Evolutionary conservation across 2,797 vertebrate genomes (phyloP).

Genomic region (Pseudotriccus pelzelni): DNA sequence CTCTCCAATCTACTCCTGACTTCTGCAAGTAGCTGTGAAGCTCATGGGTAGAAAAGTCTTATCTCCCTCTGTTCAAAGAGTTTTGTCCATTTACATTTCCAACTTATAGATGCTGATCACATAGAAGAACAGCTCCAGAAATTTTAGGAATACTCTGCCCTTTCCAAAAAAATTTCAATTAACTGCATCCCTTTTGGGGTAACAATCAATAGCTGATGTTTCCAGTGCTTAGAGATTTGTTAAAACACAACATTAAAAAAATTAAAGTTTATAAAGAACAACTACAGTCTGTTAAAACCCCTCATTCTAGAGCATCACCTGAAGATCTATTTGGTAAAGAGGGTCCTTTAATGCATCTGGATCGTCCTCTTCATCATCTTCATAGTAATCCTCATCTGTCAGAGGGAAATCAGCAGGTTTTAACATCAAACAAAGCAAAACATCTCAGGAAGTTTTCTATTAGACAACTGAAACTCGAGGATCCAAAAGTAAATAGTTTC

Average conservation of each 20-base stretch:
- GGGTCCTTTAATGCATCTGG: slow-evolving; percentile 97
- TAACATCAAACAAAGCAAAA: not conserved
- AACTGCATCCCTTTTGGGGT: not conserved
- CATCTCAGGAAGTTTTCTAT: not conserved
- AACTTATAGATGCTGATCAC: not conserved
- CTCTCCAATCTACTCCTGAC: not conserved
- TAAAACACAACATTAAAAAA: not conserved
- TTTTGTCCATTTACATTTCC: not conserved
- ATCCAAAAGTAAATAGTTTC: not conserved
- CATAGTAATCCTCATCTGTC: slow-evolving; percentile 97
- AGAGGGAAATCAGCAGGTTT: slow-evolving; percentile 31
- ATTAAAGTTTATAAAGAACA: not conserved
- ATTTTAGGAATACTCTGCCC: not conserved
- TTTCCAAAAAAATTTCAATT: not conserved
- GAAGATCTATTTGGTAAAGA: slow-evolving; percentile 95
- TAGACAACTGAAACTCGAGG: not conserved
- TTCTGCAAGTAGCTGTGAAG: not conserved
- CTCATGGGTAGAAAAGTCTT: not conserved
- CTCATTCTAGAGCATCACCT: slow-evolving; percentile 79
- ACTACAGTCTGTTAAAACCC: not conserved
- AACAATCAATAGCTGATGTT: not conserved
- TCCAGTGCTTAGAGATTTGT: not conserved
- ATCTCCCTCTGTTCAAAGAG: not conserved
- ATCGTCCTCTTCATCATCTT: slow-evolving; percentile 97
- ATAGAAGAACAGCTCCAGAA: not conserved